Percentiles rank a stretch among this genome's conserved stretches.
These are phyloP conservation scores for Gadus macrocephalus DNA, from an alignment of 2,113 vertebrate genomes.

Conservation along the genomic window DNA sequence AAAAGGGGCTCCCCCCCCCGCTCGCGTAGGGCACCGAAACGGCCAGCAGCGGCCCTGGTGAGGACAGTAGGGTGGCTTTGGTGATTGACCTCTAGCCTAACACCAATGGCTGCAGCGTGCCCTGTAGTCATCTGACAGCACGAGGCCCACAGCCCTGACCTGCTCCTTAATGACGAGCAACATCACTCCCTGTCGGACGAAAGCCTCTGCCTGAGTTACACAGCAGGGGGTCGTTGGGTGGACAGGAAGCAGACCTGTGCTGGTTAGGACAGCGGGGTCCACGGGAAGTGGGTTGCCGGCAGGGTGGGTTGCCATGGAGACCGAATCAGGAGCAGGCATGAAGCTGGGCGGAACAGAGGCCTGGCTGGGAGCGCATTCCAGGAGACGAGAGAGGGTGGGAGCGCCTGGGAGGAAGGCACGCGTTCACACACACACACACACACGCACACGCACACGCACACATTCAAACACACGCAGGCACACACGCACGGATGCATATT, in stretches of 20 bases:
- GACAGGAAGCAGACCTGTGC: constrained; percentile 49
- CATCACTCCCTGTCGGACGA: too few relatives aligned
- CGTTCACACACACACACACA: constrained; percentile 14
- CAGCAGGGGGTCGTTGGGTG: background rate
- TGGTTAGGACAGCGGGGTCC: constrained; percentile 38
- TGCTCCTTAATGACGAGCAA: too few relatives aligned
- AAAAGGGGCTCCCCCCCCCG: too few relatives aligned
- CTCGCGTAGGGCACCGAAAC: too few relatives aligned
- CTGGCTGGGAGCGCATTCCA: constrained; percentile 91
- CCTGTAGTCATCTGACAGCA: too few relatives aligned
- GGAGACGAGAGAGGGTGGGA: constrained; percentile 95
- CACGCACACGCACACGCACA: constrained; percentile 4
- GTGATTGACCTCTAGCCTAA: too few relatives aligned
- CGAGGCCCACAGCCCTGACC: too few relatives aligned
- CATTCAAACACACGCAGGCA: constrained; percentile 17
- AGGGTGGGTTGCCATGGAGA: constrained; percentile 65
- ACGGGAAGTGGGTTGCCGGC: constrained; percentile 74
- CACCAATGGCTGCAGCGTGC: too few relatives aligned
- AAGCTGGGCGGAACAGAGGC: constrained; percentile 88
- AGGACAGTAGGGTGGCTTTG: too few relatives aligned
- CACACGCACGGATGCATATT: background rate
- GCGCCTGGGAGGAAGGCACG: constrained; percentile 76
- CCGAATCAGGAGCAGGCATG: constrained; percentile 52
- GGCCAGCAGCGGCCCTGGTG: too few relatives aligned
- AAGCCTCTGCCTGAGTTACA: too few relatives aligned